Percentiles rank a stretch among this genome's conserved stretches.
Conservation (phyloP, 2,888 invertebrate species). For the Thera obeliscata region DNA sequence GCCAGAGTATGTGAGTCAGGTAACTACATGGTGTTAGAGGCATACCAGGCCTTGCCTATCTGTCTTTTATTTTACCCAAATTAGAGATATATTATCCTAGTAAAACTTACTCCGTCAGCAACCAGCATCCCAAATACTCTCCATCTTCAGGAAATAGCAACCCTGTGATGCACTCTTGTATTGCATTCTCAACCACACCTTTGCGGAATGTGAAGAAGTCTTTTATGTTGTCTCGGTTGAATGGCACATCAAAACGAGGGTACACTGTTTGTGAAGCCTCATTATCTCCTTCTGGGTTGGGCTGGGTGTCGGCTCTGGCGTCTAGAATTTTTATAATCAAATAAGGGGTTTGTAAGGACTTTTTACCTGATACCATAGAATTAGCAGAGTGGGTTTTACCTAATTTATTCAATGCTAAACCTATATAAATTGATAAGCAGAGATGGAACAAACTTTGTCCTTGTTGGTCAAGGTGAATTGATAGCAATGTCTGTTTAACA, state of each 20-base stretch:
- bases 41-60: background rate
- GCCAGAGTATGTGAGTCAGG: too few species aligned
- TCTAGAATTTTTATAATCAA: constrained; percentile 48
- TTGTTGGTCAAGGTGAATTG: background rate
- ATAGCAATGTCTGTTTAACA: background rate
- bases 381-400: background rate
- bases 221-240: constrained; percentile 84
- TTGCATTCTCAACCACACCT: constrained; percentile 89
- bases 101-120: constrained; percentile 90
- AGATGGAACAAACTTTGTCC: background rate
- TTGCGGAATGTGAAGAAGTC: constrained; percentile 90
- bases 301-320: constrained; percentile 63
- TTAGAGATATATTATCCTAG: background rate
- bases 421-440: background rate
- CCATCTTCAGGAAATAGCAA: constrained; percentile 89
- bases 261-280: constrained; percentile 65
- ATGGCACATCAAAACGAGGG: constrained; percentile 76
- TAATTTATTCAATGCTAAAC: background rate
- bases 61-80: background rate
- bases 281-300: constrained; percentile 55
- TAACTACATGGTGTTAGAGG: too few species aligned
- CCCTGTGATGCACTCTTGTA: constrained; percentile 87
- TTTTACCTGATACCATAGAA: background rate
- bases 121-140: constrained; percentile 89
- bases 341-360: background rate